A percentile compares a stretch with the other conserved stretches of the same genome.
These are phyloP conservation scores for Pristionchus maxplancki DNA, from an alignment of 2,888 invertebrate genomes.

Conservation along the genomic window DNA sequence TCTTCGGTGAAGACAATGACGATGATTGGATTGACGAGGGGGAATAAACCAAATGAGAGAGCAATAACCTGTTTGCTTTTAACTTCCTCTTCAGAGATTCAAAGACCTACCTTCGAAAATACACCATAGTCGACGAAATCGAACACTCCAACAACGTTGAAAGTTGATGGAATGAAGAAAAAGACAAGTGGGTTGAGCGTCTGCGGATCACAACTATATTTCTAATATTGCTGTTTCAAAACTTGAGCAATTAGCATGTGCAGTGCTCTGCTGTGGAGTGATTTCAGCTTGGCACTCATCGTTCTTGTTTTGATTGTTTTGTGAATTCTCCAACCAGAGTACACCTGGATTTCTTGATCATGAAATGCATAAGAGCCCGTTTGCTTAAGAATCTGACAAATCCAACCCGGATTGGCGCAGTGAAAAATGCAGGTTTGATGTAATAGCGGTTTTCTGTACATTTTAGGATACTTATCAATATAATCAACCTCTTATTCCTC, in stretches of 20 bases:
- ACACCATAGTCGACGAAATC: neutral
- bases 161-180: neutral
- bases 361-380: too few species aligned
- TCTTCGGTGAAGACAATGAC: neutral
- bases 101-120: neutral
- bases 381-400: too few species aligned
- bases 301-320: neutral
- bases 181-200: neutral
- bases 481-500: too few species aligned
- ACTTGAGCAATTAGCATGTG: conserved; percentile 10
- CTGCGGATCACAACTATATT: neutral
- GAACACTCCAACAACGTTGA: neutral
- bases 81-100: too few species aligned
- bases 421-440: too few species aligned
- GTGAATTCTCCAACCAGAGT: neutral
- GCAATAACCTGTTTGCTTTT: too few species aligned
- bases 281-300: neutral
- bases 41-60: neutral
- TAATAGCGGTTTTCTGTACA: too few species aligned
- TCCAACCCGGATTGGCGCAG: too few species aligned
- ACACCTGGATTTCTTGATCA: neutral
- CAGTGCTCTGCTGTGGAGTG: neutral
- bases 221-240: neutral
- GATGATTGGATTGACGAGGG: neutral
- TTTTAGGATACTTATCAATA: too few species aligned